These are phyloP conservation scores for Eolophus roseicapilla DNA, from an alignment of 2,113 vertebrate species.

Conservation along the genomic window DNA sequence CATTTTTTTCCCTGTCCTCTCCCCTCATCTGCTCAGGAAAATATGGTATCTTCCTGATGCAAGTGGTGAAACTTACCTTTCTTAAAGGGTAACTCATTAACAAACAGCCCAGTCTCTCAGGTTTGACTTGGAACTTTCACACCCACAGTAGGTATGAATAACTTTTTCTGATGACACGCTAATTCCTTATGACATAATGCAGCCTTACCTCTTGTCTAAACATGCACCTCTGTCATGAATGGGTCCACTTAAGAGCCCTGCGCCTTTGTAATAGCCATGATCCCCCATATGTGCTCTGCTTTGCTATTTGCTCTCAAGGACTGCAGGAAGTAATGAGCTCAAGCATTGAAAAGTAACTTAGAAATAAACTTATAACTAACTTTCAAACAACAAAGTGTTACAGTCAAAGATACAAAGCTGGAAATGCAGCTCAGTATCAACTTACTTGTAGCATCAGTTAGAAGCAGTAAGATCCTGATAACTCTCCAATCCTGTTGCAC, in stretches of 20 bases:
- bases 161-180: background rate
- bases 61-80: background rate
- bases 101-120: background rate
- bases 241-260: background rate
- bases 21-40: background rate
- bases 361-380: background rate
- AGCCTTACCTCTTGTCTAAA: background rate
- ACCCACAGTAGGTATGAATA: background rate
- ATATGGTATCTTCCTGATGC: background rate
- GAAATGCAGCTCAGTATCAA: background rate
- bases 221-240: background rate
- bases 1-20: background rate
- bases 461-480: background rate
- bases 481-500: background rate
- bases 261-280: background rate
- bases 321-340: background rate
- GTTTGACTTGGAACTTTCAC: background rate
- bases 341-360: background rate
- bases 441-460: background rate
- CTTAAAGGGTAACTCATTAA: background rate
- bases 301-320: background rate
- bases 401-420: background rate
- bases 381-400: background rate
- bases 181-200: background rate
- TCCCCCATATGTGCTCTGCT: background rate